These are phyloP conservation scores for Nibea coibor DNA, from an alignment of 2,113 vertebrate genomes.

Conservation along the genomic window DNA sequence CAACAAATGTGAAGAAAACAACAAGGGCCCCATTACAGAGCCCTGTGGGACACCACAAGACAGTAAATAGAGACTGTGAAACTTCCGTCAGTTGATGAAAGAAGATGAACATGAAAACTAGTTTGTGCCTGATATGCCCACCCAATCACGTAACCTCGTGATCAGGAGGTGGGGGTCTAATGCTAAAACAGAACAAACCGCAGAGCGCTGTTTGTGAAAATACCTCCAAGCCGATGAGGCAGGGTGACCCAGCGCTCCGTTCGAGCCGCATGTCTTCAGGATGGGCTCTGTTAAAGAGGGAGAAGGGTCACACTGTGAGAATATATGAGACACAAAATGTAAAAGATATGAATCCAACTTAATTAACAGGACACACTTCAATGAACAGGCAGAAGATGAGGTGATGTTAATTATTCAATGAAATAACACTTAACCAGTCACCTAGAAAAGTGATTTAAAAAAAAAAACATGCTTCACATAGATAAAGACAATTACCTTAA, in stretches of 20 bases:
- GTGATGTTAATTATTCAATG: slow-evolving; percentile 8
- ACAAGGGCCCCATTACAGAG: no score
- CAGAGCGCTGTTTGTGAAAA: no score
- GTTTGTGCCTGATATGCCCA: no score
- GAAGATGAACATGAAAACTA: no score
- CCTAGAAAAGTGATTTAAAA: neutral
- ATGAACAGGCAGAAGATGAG: neutral
- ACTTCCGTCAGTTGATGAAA: no score
- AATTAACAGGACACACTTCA: slow-evolving; percentile 24
- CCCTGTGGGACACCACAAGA: no score
- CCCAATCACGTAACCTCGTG: no score
- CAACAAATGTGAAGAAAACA: no score
- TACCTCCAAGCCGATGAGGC: neutral
- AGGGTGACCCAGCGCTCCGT: neutral
- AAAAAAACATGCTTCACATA: neutral
- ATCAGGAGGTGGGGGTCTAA: no score
- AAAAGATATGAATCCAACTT: slow-evolving; percentile 17
- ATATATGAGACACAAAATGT: neutral
- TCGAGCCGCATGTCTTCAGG: neutral
- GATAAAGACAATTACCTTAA: neutral
- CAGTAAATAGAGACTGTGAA: no score
- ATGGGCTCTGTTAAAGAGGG: neutral
- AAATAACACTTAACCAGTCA: neutral
- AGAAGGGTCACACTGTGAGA: neutral
- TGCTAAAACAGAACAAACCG: no score